These are phyloP conservation scores for Apodemia mormo DNA, from an alignment of 2,888 invertebrate genomes.

Conservation along the genomic window DNA sequence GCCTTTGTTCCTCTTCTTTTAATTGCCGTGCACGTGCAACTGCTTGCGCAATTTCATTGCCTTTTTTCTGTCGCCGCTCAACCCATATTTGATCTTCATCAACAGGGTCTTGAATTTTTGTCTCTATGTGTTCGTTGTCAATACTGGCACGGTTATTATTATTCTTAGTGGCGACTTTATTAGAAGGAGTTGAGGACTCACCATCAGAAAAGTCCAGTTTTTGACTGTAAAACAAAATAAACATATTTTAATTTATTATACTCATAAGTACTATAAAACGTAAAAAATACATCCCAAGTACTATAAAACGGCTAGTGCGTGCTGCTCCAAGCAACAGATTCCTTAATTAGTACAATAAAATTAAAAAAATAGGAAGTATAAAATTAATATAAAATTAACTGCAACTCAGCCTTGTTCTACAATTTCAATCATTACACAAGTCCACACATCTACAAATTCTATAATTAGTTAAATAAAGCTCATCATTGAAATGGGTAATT, in stretches of 20 bases:
- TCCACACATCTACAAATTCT: too few species aligned
- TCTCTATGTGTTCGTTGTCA: constrained; percentile 64
- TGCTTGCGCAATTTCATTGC: constrained; percentile 88
- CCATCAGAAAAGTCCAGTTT: constrained; percentile 97
- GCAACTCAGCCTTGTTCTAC: too few species aligned
- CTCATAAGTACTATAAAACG: not conserved
- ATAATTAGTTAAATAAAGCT: too few species aligned
- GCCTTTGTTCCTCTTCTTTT: constrained; percentile 94
- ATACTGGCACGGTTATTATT: constrained; percentile 56
- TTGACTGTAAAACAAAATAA: constrained; percentile 81
- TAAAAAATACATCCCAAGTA: too few species aligned
- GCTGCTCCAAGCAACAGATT: too few species aligned
- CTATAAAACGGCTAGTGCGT: too few species aligned
- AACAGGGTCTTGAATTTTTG: constrained; percentile 62
- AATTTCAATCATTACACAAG: too few species aligned
- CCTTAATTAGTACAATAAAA: too few species aligned
- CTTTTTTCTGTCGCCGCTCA: constrained; percentile 85
- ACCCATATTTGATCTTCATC: constrained; percentile 84
- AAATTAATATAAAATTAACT: too few species aligned
- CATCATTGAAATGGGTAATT: too few species aligned
- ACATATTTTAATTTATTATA: not conserved
- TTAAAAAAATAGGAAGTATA: too few species aligned
- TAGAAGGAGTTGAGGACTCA: constrained; percentile 78
- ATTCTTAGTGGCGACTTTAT: constrained; percentile 57
- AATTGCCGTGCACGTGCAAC: constrained; percentile 92